A percentile compares a stretch with the other conserved stretches of the same genome.
These are phyloP conservation scores for Eretmochelys imbricata DNA, from an alignment of 2,113 vertebrate species.

Conservation along the genomic window DNA sequence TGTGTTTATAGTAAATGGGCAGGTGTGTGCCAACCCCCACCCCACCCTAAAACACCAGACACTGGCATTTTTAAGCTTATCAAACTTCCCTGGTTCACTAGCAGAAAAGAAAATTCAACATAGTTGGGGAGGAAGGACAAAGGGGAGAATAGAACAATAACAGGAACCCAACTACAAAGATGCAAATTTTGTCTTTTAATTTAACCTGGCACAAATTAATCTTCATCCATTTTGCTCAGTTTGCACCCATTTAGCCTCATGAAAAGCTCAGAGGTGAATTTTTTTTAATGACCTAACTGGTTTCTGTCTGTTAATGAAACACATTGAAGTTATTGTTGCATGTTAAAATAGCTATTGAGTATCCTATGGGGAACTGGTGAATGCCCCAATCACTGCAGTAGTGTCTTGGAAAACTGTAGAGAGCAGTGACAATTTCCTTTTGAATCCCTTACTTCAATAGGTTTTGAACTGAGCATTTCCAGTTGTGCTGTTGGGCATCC, in stretches of 20 bases:
- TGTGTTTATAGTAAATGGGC: not conserved
- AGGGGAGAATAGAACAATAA: not conserved
- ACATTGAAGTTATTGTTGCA: too few relatives aligned
- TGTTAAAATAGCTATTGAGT: not conserved
- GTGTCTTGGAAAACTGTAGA: not conserved
- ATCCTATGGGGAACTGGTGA: not conserved
- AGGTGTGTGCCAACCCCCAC: not conserved
- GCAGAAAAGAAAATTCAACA: slow-evolving; percentile 39
- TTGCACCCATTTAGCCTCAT: not conserved
- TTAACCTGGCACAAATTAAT: too few relatives aligned
- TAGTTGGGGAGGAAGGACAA: not conserved
- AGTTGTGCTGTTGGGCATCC: not conserved
- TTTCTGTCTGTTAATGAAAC: not conserved
- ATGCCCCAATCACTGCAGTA: not conserved
- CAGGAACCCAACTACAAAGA: not conserved
- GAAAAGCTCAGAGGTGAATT: not conserved
- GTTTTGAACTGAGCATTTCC: not conserved
- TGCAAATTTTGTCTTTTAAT: not conserved
- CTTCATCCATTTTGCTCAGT: not conserved
- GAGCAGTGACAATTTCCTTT: not conserved
- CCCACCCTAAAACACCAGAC: not conserved
- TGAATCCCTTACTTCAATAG: not conserved
- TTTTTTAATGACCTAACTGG: not conserved
- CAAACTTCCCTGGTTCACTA: slow-evolving; percentile 36
- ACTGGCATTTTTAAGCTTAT: slow-evolving; percentile 33